phyloP scores from a whole-genome alignment of 1,140 invertebrate genomes.

The Euura saliciscinereae region DNA sequence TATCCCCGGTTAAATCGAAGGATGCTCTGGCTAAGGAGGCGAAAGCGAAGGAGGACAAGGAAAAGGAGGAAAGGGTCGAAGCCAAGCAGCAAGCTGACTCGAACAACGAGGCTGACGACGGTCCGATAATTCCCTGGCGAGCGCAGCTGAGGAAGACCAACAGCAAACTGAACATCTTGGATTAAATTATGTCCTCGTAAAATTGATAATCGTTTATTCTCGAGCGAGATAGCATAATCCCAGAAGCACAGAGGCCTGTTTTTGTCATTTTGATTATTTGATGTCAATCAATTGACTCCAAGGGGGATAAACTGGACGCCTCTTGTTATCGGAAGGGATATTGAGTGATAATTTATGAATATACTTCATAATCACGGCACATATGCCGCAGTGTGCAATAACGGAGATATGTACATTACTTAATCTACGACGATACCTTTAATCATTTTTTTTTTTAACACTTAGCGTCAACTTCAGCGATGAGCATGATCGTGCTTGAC shows the following conservation, averaged over 20 bases:
- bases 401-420: background rate
- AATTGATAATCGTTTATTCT: no score
- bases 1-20: constrained; percentile 15
- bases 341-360: no score
- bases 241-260: no score
- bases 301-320: no score
- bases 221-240: no score
- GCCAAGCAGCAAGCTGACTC: constrained; percentile 50
- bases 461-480: background rate
- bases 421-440: background rate
- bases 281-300: no score
- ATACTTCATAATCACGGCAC: no score
- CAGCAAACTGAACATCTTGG: constrained; percentile 78
- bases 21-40: constrained; percentile 5
- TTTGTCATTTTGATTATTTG: no score
- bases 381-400: background rate
- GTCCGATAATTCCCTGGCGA: constrained; percentile 82
- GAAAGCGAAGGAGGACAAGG: constrained; percentile 23
- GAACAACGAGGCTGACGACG: constrained; percentile 65
- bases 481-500: no score
- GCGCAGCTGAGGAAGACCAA: constrained; percentile 88
- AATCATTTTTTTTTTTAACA: background rate
- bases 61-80: constrained; percentile 24
- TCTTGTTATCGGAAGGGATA: no score
- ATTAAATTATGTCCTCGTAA: constrained; percentile 55